These are phyloP conservation scores for Drosophila neocordata DNA, from an alignment of 1,140 invertebrate genomes.

Conservation along the genomic window DNA sequence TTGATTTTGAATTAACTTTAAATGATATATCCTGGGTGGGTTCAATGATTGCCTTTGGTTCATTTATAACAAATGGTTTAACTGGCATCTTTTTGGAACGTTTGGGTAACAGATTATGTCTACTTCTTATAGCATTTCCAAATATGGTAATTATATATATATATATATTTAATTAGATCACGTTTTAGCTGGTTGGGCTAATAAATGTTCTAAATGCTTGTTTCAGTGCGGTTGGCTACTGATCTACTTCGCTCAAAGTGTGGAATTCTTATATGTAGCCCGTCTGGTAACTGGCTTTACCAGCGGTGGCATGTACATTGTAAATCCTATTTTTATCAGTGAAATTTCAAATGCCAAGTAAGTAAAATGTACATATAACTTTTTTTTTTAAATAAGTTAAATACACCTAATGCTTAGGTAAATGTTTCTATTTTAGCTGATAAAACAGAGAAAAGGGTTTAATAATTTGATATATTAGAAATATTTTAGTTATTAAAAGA, in stretches of 20 bases:
- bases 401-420: too few species aligned
- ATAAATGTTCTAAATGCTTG: background rate
- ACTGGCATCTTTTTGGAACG: constrained; percentile 39
- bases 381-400: too few species aligned
- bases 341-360: constrained; percentile 77
- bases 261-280: constrained; percentile 70
- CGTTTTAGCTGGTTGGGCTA: background rate
- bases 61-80: constrained; percentile 53
- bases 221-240: constrained; percentile 64
- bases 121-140: constrained; percentile 62
- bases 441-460: too few species aligned
- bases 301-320: constrained; percentile 68
- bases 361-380: too few species aligned
- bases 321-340: constrained; percentile 68
- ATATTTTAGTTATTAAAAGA: too few species aligned
- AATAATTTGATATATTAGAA: too few species aligned
- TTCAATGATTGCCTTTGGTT: constrained; percentile 57
- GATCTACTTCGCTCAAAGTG: constrained; percentile 53
- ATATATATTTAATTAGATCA: constrained; percentile 8
- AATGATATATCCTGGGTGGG: constrained; percentile 68
- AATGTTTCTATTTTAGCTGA: too few species aligned
- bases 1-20: constrained; percentile 43
- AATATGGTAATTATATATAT: constrained; percentile 49
- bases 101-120: constrained; percentile 46
- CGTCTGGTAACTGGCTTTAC: constrained; percentile 81